Conservation (phyloP, 2,888 invertebrate genomes). For the Dynastes tityus region DNA sequence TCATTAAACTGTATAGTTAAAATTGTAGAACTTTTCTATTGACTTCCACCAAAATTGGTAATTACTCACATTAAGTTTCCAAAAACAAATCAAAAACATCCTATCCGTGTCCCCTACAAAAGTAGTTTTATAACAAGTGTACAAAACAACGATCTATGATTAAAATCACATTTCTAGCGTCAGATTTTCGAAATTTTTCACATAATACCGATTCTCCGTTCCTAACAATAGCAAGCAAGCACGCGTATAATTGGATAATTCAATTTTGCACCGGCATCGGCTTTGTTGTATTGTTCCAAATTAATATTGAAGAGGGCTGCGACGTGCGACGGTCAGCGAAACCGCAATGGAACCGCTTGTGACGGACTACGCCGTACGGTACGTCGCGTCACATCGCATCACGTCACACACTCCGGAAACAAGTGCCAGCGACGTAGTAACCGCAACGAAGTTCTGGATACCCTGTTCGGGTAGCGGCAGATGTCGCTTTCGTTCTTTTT, state of each 20-base stretch:
- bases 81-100: no score
- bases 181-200: background rate
- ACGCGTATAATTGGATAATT: conserved; percentile 44
- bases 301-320: conserved; percentile 32
- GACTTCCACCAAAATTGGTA: no score
- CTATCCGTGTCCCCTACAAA: no score
- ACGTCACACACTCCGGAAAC: background rate
- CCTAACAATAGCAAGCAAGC: background rate
- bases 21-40: no score
- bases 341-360: conserved; percentile 41
- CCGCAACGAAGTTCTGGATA: background rate
- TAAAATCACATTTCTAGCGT: no score
- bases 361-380: conserved; percentile 27
- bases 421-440: background rate
- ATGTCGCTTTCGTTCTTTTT: conserved; percentile 11
- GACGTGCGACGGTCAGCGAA: conserved; percentile 36
- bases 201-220: background rate
- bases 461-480: background rate
- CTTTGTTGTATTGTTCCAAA: conserved; percentile 42
- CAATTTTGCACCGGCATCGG: conserved; percentile 25
- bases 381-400: background rate
- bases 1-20: no score
- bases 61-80: no score
- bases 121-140: no score
- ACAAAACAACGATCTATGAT: no score